Conservation (phyloP, 2,888 invertebrate species). For the Lasius platythorax region DNA sequence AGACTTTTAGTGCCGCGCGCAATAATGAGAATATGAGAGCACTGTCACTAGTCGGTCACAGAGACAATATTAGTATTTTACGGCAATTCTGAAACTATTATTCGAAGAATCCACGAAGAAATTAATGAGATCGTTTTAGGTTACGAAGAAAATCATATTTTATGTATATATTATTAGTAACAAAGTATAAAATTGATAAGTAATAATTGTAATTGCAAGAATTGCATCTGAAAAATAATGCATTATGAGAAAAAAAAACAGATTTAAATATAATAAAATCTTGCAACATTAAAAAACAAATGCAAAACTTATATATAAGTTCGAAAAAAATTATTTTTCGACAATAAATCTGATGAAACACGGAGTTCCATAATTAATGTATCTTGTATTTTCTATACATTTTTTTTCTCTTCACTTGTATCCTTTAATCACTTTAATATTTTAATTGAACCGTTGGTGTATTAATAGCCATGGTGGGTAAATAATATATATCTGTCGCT, state of each 20-base stretch:
- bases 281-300: neutral
- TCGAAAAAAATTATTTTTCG: neutral
- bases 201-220: neutral
- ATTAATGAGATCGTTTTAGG: neutral
- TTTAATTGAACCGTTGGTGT: constrained; percentile 4
- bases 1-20: constrained; percentile 19
- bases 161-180: neutral
- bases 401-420: neutral
- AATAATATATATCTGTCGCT: constrained; percentile 31
- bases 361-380: constrained; percentile 11
- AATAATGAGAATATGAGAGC: constrained; percentile 3
- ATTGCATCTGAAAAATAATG: neutral
- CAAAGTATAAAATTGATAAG: neutral
- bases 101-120: neutral
- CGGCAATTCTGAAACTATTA: neutral
- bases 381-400: neutral
- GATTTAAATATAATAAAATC: neutral
- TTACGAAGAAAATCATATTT: neutral
- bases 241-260: neutral
- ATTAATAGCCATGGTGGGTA: constrained; percentile 28
- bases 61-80: neutral
- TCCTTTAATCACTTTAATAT: constrained; percentile 19
- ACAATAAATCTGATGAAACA: neutral
- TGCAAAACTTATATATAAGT: neutral
- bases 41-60: neutral